Evolutionary conservation across 2,888 invertebrate species (phyloP).

Genomic region (Apamea crenata): DNA sequence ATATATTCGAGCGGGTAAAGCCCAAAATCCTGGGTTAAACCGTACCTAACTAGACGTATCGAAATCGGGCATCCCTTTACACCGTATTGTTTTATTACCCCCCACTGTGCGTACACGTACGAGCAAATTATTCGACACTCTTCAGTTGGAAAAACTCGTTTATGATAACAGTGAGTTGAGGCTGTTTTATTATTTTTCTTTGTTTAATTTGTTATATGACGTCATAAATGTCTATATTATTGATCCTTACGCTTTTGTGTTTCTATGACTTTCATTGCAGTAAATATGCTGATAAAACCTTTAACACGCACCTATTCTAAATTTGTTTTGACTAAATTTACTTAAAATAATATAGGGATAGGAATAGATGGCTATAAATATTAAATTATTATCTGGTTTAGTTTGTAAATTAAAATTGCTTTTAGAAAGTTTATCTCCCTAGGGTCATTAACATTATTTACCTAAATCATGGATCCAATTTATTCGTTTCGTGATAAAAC

Average conservation of each 20-base stretch:
- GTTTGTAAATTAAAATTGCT: background rate
- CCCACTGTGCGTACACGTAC: constrained; percentile 73
- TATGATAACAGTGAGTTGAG: constrained; percentile 52
- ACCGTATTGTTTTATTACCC: constrained; percentile 77
- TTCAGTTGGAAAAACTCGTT: constrained; percentile 53
- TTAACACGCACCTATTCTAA: background rate
- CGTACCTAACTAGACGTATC: constrained; percentile 72
- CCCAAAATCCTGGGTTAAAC: constrained; percentile 69
- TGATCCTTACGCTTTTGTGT: constrained; percentile 59
- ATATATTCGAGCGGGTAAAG: constrained; percentile 59
- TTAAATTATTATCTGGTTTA: background rate
- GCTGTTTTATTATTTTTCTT: constrained; percentile 55
- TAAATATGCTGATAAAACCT: constrained; percentile 48
- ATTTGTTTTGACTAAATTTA: background rate
- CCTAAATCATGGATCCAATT: constrained; percentile 6
- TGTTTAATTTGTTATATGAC: constrained; percentile 47
- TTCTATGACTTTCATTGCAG: constrained; percentile 42
- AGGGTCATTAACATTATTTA: background rate
- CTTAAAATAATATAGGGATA: background rate
- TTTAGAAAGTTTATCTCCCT: background rate
- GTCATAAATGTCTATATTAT: constrained; percentile 62
- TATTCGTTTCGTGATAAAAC: background rate
- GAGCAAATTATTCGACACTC: constrained; percentile 74
- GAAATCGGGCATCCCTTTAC: constrained; percentile 67
- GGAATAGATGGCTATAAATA: background rate